Evolutionary conservation across 2,888 invertebrate species (phyloP), one percentile per base, ranked within the genome.

Genomic region (Leptothorax acervorum): DNA sequence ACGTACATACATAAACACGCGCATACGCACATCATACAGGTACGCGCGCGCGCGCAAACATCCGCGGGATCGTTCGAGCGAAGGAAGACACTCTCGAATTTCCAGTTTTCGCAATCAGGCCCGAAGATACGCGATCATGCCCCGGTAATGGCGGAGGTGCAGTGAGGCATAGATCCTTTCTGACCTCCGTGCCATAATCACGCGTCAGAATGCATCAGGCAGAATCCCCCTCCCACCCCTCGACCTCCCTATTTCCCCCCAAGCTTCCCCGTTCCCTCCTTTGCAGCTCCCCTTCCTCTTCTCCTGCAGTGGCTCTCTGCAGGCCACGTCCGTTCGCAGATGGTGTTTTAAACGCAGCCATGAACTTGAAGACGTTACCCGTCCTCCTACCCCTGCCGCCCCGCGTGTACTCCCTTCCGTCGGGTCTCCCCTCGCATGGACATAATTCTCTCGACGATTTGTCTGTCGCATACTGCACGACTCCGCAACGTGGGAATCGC

Each of bases 141-240:
- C 84, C 85, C 83, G 88, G 92, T 93, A 94, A 94, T 94, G 93
- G 93, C 92, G 93, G 91, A 90, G 91, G 92, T 91, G 94, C 94
- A 94, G 94, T 94, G 91, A 94, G 87, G 93, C 94, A 91, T 93
- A 94, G 93, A 94, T 94, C 94, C 94, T 93, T 90, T 91, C 92
- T 93, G 94, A 94, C 93, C 93, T 94, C 93, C 93, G 92, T 93
- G 93, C 92, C 85, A 93, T 94, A 94, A 94, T 94, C 94, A 94
- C 93, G 93, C 93, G 93, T 94, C 94, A 93, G 94, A 94, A 94
- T 92, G 93, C 93, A 93, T 92, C 93, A 86, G 88, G 73, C 89
- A 75, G 82, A 53, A 62, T 86, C 85, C 45, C 66, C 62, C 48
- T 12, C 45, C 45, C 45, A 2, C 71, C 55, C 78, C 62, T 57